Conservation (phyloP, 2,888 invertebrate genomes). For the Formica aserva region DNA sequence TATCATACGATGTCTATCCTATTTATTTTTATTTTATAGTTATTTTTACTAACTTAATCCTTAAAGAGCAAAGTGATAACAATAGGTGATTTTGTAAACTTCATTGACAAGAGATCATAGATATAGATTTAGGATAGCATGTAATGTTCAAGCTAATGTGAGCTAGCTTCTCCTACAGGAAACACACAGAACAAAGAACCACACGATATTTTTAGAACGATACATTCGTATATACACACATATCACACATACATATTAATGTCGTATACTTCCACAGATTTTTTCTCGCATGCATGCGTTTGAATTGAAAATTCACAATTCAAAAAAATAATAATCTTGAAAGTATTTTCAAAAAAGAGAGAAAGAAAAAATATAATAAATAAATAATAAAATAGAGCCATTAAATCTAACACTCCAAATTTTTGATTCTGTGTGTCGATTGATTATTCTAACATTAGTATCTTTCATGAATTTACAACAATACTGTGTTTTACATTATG, state of each 20-base stretch:
- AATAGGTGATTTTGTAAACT: constrained; percentile 52
- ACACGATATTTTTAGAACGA: constrained; percentile 47
- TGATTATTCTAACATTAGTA: constrained; percentile 51
- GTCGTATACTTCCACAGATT: constrained; percentile 57
- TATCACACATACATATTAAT: constrained; percentile 69
- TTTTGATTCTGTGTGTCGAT: constrained; percentile 57
- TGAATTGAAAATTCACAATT: constrained; percentile 25
- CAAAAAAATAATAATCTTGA: constrained; percentile 16
- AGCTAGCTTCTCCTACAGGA: constrained; percentile 39
- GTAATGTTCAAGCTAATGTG: constrained; percentile 40
- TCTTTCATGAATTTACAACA: constrained; percentile 52
- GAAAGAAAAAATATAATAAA: background rate
- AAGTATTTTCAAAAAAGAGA: constrained; percentile 5
- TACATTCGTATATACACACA: constrained; percentile 63
- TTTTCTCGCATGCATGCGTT: constrained; percentile 50
- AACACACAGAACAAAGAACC: constrained; percentile 52
- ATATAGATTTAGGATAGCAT: constrained; percentile 43
- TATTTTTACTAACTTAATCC: constrained; percentile 52
- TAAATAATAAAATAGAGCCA: background rate
- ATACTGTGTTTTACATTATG: constrained; percentile 58
- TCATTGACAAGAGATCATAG: constrained; percentile 66
- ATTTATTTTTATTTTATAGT: constrained; percentile 19
- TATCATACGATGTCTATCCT: constrained; percentile 33
- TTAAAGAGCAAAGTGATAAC: constrained; percentile 56
- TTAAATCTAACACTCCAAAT: constrained; percentile 8